Conservation (phyloP, 2,888 invertebrate species). For the Agrotis segetum region DNA sequence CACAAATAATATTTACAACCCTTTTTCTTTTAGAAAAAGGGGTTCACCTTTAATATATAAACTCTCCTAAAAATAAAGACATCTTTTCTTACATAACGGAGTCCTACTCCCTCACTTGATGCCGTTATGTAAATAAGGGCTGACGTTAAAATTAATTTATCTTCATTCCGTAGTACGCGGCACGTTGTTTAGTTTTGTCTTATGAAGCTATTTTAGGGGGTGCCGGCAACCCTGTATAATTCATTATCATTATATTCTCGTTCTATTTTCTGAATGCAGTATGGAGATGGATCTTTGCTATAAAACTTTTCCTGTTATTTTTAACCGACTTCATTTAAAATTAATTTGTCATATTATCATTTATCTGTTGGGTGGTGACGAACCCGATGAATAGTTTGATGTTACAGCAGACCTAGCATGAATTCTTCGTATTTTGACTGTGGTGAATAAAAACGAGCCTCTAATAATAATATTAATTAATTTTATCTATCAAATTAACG, state of each 20-base stretch:
- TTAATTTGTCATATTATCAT: too few relatives aligned
- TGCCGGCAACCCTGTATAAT: conserved; percentile 53
- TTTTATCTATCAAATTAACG: too few relatives aligned
- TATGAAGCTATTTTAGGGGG: conserved; percentile 64
- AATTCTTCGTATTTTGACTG: too few relatives aligned
- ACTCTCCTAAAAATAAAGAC: conserved; percentile 51
- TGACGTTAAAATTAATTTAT: conserved; percentile 69
- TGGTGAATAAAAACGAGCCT: too few relatives aligned
- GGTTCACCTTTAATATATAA: not conserved
- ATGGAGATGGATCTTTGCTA: conserved; percentile 30
- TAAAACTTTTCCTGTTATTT: too few relatives aligned
- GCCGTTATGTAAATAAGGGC: conserved; percentile 67
- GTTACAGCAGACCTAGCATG: too few relatives aligned
- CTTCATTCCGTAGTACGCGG: conserved; percentile 63
- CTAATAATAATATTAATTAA: too few relatives aligned
- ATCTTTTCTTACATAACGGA: conserved; percentile 39
- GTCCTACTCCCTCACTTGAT: conserved; percentile 50
- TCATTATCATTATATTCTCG: conserved; percentile 62
- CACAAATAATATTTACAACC: not conserved
- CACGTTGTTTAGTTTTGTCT: conserved; percentile 68
- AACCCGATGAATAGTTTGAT: too few relatives aligned
- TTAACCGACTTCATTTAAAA: too few relatives aligned
- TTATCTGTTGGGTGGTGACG: too few relatives aligned
- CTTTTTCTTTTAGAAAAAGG: not conserved
- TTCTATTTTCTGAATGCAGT: conserved; percentile 37